Evolutionary conservation across 2,888 invertebrate species (phyloP).

Genomic region (Phengaris alcon): DNA sequence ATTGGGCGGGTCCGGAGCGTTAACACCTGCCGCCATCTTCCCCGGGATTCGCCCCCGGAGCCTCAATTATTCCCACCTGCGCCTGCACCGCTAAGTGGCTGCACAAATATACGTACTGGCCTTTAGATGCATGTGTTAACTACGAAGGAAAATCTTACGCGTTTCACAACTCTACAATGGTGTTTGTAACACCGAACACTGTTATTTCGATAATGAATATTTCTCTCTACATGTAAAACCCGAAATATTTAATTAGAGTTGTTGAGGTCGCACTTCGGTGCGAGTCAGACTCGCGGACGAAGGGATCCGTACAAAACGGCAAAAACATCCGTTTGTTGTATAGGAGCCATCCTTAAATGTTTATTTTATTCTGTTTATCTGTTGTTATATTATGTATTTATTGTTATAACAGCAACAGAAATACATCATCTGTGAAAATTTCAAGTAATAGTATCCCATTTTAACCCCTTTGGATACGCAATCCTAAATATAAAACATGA

Average conservation of each 20-base stretch:
- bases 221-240: neutral
- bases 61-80: constrained; percentile 58
- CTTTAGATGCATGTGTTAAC: constrained; percentile 27
- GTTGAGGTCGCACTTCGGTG: neutral
- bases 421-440: no score
- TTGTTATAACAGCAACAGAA: no score
- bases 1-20: constrained; percentile 71
- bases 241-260: neutral
- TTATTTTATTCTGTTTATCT: no score
- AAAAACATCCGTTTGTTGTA: no score
- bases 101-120: constrained; percentile 43
- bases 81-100: constrained; percentile 49
- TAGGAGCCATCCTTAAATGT: no score
- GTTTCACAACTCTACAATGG: constrained; percentile 16
- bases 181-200: neutral
- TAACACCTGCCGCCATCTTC: constrained; percentile 69
- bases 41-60: constrained; percentile 50
- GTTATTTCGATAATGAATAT: neutral
- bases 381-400: no score
- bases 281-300: no score
- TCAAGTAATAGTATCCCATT: no score
- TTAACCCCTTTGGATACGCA: no score
- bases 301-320: no score
- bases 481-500: neutral
- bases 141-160: constrained; percentile 10